Percentiles rank a stretch among this genome's conserved stretches.
These are phyloP conservation scores for Heterocephalus glaber DNA, from an alignment of 2,113 vertebrate genomes.

Conservation along the genomic window DNA sequence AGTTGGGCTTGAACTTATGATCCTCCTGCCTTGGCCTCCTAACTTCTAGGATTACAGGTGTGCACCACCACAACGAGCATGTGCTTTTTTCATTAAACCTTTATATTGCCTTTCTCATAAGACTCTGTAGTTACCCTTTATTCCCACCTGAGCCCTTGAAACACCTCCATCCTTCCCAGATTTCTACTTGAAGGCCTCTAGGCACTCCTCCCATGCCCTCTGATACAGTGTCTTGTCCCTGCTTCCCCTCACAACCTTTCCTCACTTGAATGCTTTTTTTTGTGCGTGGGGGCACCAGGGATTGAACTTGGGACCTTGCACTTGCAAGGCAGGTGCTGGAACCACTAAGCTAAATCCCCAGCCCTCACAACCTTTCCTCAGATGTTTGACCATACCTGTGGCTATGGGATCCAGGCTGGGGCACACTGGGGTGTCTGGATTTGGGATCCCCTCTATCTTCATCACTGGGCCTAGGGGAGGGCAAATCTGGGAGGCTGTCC, in stretches of 20 bases:
- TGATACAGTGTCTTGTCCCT: not conserved
- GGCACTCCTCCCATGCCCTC: not conserved
- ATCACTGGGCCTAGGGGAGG: slow-evolving; percentile 63
- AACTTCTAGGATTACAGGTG: not conserved
- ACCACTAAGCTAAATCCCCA: too few species aligned
- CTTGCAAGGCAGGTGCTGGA: too few species aligned
- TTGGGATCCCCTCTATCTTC: slow-evolving; percentile 31
- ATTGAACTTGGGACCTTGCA: too few species aligned
- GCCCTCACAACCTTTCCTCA: not conserved
- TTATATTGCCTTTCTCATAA: not conserved
- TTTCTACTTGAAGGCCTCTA: not conserved
- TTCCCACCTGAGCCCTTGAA: slow-evolving; percentile 4
- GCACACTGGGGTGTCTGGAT: slow-evolving; percentile 52
- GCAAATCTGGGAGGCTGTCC: slow-evolving; percentile 63
- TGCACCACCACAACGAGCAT: not conserved
- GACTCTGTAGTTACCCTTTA: slow-evolving; percentile 1
- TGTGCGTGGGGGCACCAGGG: too few species aligned
- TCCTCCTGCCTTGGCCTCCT: not conserved
- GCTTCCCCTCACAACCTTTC: not conserved
- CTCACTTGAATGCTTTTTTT: too few species aligned
- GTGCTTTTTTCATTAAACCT: slow-evolving; percentile 28
- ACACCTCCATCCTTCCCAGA: not conserved
- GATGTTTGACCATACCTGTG: slow-evolving; percentile 61
- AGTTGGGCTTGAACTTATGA: not conserved
- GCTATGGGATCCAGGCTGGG: slow-evolving; percentile 47